These are phyloP conservation scores for Drosophila lacteicornis DNA, from an alignment of 1,140 invertebrate species.

Conservation along the genomic window DNA sequence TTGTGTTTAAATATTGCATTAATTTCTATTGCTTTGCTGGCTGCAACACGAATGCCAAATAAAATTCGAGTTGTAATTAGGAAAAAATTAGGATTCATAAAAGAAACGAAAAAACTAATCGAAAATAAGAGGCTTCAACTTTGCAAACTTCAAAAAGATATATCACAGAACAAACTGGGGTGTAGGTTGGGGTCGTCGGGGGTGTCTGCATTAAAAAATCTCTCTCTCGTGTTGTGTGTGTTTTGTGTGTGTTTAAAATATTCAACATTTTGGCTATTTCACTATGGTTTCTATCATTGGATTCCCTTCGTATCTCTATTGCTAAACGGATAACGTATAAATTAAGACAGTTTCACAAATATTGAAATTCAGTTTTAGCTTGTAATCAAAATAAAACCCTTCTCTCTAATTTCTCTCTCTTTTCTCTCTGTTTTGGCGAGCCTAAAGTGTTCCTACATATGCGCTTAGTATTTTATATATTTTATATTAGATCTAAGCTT, in stretches of 20 bases:
- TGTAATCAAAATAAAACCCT: slow-evolving; percentile 45
- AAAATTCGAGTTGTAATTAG: slow-evolving; percentile 38
- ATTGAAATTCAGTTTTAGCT: slow-evolving; percentile 36
- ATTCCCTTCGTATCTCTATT: slow-evolving; percentile 13
- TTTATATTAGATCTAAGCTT: slow-evolving; percentile 46
- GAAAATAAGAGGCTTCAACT: slow-evolving; percentile 37
- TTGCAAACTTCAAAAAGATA: slow-evolving; percentile 66
- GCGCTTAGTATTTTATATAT: slow-evolving; percentile 64
- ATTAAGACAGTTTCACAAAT: slow-evolving; percentile 39
- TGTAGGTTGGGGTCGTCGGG: slow-evolving; percentile 6
- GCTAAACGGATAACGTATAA: slow-evolving; percentile 37
- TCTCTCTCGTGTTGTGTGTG: background rate
- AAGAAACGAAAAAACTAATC: slow-evolving; percentile 51
- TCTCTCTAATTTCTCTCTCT: slow-evolving; percentile 12
- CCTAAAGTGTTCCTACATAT: slow-evolving; percentile 77
- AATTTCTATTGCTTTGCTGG: slow-evolving; percentile 41
- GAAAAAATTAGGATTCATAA: slow-evolving; percentile 32
- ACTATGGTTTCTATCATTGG: slow-evolving; percentile 21
- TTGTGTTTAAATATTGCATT: slow-evolving; percentile 34
- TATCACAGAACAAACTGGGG: slow-evolving; percentile 83
- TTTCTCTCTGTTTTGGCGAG: slow-evolving; percentile 58
- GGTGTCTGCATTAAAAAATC: slow-evolving; percentile 1
- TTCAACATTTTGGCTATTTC: slow-evolving; percentile 52
- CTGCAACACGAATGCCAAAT: slow-evolving; percentile 34
- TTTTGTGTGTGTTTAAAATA: slow-evolving; percentile 29